A percentile compares a stretch with the other conserved stretches of the same genome.
These are phyloP conservation scores for Corvus hawaiiensis DNA, from an alignment of 2,113 vertebrate species.

Conservation along the genomic window DNA sequence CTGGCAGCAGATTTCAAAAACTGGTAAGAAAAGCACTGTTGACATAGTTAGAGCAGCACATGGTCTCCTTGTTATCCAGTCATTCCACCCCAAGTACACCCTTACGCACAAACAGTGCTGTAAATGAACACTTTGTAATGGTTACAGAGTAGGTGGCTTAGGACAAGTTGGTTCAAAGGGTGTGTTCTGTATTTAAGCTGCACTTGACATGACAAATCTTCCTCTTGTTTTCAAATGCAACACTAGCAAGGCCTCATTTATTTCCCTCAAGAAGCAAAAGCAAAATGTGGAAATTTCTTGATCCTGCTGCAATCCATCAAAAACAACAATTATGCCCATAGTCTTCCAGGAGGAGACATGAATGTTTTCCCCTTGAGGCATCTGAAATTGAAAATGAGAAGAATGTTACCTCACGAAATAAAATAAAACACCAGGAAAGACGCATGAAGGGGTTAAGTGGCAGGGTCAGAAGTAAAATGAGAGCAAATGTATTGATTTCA, in stretches of 20 bases:
- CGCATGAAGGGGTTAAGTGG: not conserved
- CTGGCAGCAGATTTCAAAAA: not conserved
- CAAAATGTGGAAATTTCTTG: not conserved
- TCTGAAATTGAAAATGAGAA: not conserved
- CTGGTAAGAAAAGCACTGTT: not conserved
- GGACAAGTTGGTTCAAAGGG: not conserved
- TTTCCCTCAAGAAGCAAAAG: not conserved
- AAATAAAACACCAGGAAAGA: not conserved
- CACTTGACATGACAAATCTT: not conserved
- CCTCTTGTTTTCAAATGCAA: not conserved
- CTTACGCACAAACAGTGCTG: not conserved
- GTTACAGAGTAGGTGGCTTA: not conserved
- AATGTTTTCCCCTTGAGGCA: not conserved
- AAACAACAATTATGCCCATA: not conserved
- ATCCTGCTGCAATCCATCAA: not conserved
- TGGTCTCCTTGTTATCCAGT: not conserved
- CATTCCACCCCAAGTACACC: not conserved
- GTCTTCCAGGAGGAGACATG: not conserved
- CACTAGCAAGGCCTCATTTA: not conserved
- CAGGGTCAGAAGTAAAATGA: not conserved
- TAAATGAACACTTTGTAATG: not conserved
- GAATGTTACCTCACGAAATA: not conserved
- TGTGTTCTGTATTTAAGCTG: not conserved
- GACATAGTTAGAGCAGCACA: not conserved
- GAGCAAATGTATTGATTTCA: not conserved